These are phyloP conservation scores for Manduca sexta DNA, from an alignment of 1,140 invertebrate species.

Conservation along the genomic window DNA sequence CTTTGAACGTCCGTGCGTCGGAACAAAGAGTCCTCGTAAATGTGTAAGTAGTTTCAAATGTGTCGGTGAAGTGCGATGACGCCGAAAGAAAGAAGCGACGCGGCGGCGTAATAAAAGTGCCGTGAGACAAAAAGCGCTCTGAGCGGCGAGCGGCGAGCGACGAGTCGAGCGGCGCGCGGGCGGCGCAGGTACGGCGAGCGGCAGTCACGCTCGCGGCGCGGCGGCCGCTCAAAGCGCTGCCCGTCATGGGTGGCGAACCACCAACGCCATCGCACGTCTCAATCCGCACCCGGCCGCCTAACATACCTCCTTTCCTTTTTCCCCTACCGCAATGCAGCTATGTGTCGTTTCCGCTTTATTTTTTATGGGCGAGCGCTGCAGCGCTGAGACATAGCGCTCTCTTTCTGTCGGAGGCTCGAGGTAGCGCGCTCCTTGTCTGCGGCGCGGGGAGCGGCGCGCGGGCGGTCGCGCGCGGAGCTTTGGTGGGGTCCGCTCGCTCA, in stretches of 20 bases:
- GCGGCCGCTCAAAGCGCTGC: constrained; percentile 78
- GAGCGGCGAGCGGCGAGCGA: constrained; percentile 17
- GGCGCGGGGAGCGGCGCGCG: constrained; percentile 30
- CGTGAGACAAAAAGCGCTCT: constrained; percentile 51
- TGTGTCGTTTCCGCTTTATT: constrained; percentile 73
- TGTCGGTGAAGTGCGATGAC: constrained; percentile 53
- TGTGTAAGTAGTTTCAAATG: constrained; percentile 64
- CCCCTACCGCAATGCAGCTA: constrained; percentile 73
- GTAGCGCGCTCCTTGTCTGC: constrained; percentile 40
- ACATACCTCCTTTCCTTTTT: constrained; percentile 71
- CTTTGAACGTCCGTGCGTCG: constrained; percentile 47
- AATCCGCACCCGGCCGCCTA: constrained; percentile 58
- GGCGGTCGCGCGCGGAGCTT: constrained; percentile 19
- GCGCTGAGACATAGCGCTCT: constrained; percentile 57
- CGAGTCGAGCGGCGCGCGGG: constrained; percentile 36
- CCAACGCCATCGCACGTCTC: constrained; percentile 68
- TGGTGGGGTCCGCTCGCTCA: constrained; percentile 61
- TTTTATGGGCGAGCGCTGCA: constrained; percentile 65
- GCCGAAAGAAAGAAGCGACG: constrained; percentile 39
- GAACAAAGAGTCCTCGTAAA: constrained; percentile 63
- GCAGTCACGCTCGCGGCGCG: constrained; percentile 74
- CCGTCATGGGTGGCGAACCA: constrained; percentile 79
- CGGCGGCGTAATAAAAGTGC: constrained; percentile 67
- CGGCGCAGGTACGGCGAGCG: constrained; percentile 40
- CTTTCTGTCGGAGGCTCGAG: constrained; percentile 49